These are phyloP conservation scores for Paedocypris micromegethes DNA, from an alignment of 2,797 vertebrate species.

Conservation along the genomic window DNA sequence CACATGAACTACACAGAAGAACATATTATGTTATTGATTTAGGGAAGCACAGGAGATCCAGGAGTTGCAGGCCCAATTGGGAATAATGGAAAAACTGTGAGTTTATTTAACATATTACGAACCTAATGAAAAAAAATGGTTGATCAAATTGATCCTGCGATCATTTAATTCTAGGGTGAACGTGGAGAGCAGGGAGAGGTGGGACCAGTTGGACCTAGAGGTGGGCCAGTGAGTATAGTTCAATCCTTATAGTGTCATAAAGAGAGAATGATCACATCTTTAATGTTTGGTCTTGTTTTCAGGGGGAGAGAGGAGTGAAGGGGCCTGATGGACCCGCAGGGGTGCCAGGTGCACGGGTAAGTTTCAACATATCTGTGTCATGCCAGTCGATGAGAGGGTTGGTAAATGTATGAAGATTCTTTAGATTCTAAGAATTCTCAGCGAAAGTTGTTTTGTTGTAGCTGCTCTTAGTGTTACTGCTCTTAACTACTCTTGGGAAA, in stretches of 20 bases:
- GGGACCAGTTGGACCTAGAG: conserved; percentile 79
- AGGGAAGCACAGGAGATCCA: conserved; percentile 78
- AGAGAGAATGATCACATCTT: neutral
- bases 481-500: no score
- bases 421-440: no score
- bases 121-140: neutral
- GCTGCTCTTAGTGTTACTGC: no score
- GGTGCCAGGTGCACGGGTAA: conserved; percentile 79
- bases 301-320: conserved; percentile 81
- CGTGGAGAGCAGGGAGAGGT: conserved; percentile 83
- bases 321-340: conserved; percentile 78
- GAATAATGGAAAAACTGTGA: conserved; percentile 86
- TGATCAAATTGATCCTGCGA: conserved; percentile 1
- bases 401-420: no score
- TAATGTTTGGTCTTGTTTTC: conserved; percentile 17
- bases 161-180: conserved; percentile 71
- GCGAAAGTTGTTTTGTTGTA: no score
- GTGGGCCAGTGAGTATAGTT: conserved; percentile 81
- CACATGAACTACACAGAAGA: no score
- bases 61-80: conserved; percentile 83
- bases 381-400: no score
- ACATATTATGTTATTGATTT: conserved; percentile 18
- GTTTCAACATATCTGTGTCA: conserved; percentile 35
- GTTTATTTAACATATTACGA: conserved; percentile 33
- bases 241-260: conserved; percentile 3